A percentile compares a stretch with the other conserved stretches of the same genome.
Evolutionary conservation across 2,797 vertebrate genomes (phyloP).

Genomic region (Euphonia xanthogaster): DNA sequence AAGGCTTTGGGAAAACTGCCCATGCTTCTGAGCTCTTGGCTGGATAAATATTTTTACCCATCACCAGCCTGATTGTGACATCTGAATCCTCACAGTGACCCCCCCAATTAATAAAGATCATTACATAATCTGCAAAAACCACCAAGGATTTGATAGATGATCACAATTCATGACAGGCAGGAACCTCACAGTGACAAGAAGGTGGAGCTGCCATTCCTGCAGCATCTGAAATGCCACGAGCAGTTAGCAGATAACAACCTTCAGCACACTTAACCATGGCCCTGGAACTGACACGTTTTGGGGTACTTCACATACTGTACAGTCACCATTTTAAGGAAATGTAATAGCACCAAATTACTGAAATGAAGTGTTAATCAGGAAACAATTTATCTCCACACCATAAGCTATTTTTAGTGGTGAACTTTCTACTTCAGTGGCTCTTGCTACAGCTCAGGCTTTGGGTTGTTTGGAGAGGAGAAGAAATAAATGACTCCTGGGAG

Average conservation of each 20-base stretch:
- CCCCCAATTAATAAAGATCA: background rate
- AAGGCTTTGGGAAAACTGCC: background rate
- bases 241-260: slow-evolving; percentile 33
- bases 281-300: slow-evolving; percentile 9
- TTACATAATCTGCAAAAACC: background rate
- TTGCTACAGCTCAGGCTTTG: background rate
- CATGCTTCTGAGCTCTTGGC: background rate
- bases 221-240: slow-evolving; percentile 18
- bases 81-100: background rate
- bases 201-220: background rate
- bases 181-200: background rate
- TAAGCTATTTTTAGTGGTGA: slow-evolving; percentile 47
- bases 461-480: slow-evolving; percentile 44
- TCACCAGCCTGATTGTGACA: background rate
- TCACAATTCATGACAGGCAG: slow-evolving; percentile 11
- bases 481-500: slow-evolving; percentile 27
- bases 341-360: slow-evolving; percentile 35
- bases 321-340: background rate
- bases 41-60: background rate
- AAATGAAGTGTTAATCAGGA: slow-evolving; percentile 58
- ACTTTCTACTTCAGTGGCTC: slow-evolving; percentile 53
- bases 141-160: background rate
- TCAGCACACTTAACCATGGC: background rate
- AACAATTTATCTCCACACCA: slow-evolving; percentile 37
- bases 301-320: slow-evolving; percentile 31